These are phyloP conservation scores for Magallana nippona DNA, from an alignment of 2,888 invertebrate genomes.

Conservation along the genomic window DNA sequence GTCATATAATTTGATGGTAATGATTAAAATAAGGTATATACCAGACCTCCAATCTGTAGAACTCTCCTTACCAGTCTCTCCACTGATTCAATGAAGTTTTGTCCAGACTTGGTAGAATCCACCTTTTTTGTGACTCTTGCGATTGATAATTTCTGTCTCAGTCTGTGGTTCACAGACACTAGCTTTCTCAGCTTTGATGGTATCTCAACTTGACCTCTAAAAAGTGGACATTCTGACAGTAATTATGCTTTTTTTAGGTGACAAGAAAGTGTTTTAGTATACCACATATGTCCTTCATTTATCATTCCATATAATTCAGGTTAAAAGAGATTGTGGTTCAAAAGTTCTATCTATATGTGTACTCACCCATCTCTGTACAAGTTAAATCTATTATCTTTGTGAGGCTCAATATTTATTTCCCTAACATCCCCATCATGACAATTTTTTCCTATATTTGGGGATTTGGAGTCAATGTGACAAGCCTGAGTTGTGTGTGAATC, in stretches of 20 bases:
- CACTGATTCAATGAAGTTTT: slow-evolving; percentile 54
- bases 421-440: neutral
- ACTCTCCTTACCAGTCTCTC: slow-evolving; percentile 46
- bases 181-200: slow-evolving; percentile 59
- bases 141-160: slow-evolving; percentile 59
- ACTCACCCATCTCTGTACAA: slow-evolving; percentile 49
- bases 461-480: neutral
- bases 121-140: slow-evolving; percentile 61
- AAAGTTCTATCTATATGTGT: neutral
- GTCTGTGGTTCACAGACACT: slow-evolving; percentile 54
- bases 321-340: too few relatives aligned
- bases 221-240: slow-evolving; percentile 39
- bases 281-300: too few relatives aligned
- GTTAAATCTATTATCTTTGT: slow-evolving; percentile 38
- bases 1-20: too few relatives aligned
- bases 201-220: slow-evolving; percentile 56
- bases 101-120: slow-evolving; percentile 47
- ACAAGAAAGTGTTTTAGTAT: too few relatives aligned
- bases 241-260: neutral
- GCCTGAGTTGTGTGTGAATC: neutral
- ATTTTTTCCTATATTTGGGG: neutral
- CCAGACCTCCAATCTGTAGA: too few relatives aligned
- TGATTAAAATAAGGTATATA: neutral
- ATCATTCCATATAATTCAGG: too few relatives aligned
- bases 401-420: neutral